Percentiles rank a stretch among this genome's conserved stretches.
phyloP scores from a whole-genome alignment of 2,888 invertebrate genomes.

The Nymphalis polychloros region DNA sequence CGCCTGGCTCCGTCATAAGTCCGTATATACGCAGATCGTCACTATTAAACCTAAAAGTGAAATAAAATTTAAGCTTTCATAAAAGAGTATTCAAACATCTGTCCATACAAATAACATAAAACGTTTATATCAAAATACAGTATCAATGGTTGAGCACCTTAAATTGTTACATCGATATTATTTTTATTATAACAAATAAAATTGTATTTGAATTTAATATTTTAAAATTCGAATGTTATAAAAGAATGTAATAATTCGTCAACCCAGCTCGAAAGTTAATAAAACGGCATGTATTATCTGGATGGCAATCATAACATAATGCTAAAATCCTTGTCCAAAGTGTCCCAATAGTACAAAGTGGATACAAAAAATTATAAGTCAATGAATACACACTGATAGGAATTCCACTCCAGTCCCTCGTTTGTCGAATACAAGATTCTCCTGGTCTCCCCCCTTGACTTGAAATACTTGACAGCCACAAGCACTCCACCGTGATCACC shows the following conservation, averaged over 20 bases:
- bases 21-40: slow-evolving; percentile 92
- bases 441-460: slow-evolving; percentile 88
- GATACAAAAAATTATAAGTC: not conserved
- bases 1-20: slow-evolving; percentile 96
- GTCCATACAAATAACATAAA: too few relatives aligned
- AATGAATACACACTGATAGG: slow-evolving; percentile 74
- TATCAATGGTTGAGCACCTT: too few relatives aligned
- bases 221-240: too few relatives aligned
- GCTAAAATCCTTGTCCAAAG: too few relatives aligned
- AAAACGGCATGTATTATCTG: too few relatives aligned
- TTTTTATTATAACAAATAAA: too few relatives aligned
- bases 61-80: not conserved
- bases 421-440: slow-evolving; percentile 92
- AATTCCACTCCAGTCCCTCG: slow-evolving; percentile 91
- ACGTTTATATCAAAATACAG: too few relatives aligned
- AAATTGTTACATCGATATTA: too few relatives aligned
- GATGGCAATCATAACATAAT: too few relatives aligned
- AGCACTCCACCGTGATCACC: slow-evolving; percentile 95
- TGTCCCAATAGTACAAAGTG: too few relatives aligned
- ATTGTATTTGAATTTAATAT: too few relatives aligned
- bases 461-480: slow-evolving; percentile 92
- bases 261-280: not conserved
- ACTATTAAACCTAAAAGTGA: slow-evolving; percentile 81
- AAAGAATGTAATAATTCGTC: not conserved
- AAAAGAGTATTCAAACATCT: too few relatives aligned